Conservation (phyloP, 1,140 invertebrate genomes). For the Odontomachus brunneus region DNA sequence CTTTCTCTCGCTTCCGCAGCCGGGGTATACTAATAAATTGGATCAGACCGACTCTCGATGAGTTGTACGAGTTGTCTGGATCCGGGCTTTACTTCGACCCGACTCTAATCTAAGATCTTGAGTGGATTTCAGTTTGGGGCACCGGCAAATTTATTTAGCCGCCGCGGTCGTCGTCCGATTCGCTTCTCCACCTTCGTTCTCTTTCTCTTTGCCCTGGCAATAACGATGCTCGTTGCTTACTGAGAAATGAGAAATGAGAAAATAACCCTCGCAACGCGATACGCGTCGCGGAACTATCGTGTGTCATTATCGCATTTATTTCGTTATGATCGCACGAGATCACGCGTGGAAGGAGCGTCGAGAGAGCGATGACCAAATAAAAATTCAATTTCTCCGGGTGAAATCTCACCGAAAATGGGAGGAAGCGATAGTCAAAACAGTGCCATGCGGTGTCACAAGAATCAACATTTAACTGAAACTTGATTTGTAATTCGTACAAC, state of each 20-base stretch:
- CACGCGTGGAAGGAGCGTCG: too few species aligned
- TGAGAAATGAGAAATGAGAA: background rate
- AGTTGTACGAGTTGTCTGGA: constrained; percentile 82
- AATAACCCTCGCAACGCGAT: background rate
- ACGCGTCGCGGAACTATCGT: too few species aligned
- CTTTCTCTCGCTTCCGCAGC: constrained; percentile 28
- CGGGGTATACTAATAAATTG: constrained; percentile 81
- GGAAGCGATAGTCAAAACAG: too few species aligned
- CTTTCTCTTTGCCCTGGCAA: background rate
- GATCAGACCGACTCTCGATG: constrained; percentile 83
- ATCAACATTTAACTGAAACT: too few species aligned
- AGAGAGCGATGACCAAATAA: too few species aligned
- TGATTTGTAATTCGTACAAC: too few species aligned
- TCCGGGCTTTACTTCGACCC: constrained; percentile 81
- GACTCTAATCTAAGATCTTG: constrained; percentile 84
- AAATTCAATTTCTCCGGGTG: too few species aligned
- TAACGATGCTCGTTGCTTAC: constrained; percentile 9
- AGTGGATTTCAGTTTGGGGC: constrained; percentile 83
- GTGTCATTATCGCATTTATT: background rate
- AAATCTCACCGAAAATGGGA: too few species aligned
- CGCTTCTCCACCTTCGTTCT: constrained; percentile 35
- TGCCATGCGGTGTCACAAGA: too few species aligned
- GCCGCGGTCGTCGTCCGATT: constrained; percentile 54
- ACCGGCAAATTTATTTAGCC: constrained; percentile 82
- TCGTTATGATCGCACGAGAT: background rate